Base-by-base conservation (phyloP, 2,888 invertebrate genomes). In the Leucania comma region DNA sequence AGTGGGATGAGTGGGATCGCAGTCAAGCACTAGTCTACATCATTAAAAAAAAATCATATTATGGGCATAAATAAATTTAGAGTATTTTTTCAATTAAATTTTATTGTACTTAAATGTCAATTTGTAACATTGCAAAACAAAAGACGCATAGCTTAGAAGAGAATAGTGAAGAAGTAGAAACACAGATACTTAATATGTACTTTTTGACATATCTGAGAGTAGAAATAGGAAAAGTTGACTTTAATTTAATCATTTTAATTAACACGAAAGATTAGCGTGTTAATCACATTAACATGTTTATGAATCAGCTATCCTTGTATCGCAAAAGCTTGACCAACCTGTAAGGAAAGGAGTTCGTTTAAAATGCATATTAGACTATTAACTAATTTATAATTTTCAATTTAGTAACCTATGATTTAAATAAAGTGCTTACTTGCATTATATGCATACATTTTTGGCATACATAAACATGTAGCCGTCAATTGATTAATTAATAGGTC, bases 301-400 rank as follows among this genome's bases (percentile, higher is more conserved):
- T 71, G 46, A 48, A 66, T 74, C 24, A 69, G 22, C 32, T 79
- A 79, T 74, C 74, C 74, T 78, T 78, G 75, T 75, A 59, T 12
- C 24, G 42, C 10, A 46, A 29, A 54, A n/a, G 50, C 10, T 61
- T 35, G 42, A 20, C 22, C 17, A 58, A 80, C 56, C 22, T 26
- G 53, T 51, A 51, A 53, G 35, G 64, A 75, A 78, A 80, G 72
- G 51, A 64, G 76, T 72, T 68, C 26, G 17, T 57, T 77, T 61
- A 71, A 71, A 57, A 62, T 61, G 62, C 61, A 29, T 46, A 61
- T 64, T 26, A 58, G 53, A 57, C 51, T 56, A 59, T 48, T 26
- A 42, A 35, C 22, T 51, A 26, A 63, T 69, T 50, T 46, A 54
- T 50, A n/a, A 74, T 59, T 67, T 73, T 54, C 48, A 73, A 73